Conservation (phyloP, 64 coral and sea anemone species). For the Cladopsammia gracilis region DNA sequence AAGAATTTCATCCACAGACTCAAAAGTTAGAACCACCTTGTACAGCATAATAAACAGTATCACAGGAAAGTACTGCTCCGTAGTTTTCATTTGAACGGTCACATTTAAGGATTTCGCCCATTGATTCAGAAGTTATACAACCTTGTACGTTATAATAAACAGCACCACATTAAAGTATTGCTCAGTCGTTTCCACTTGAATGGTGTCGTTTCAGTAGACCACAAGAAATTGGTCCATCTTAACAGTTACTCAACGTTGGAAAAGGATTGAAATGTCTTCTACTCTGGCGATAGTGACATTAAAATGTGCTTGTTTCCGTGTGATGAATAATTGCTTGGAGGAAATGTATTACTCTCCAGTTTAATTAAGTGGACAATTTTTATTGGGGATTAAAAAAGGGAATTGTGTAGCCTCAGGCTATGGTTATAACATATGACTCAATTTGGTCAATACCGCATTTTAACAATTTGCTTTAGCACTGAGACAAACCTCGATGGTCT, state of each 20-base stretch:
- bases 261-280: neutral
- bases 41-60: neutral
- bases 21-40: no score
- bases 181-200: neutral
- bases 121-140: neutral
- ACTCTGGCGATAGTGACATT: neutral
- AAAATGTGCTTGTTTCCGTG: neutral
- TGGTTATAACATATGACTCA: neutral
- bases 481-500: neutral
- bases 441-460: neutral
- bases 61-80: neutral
- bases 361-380: slow-evolving; percentile 2
- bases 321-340: neutral
- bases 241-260: no score
- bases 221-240: no score
- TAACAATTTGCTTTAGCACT: neutral
- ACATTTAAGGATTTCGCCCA: neutral
- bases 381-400: neutral
- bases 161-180: neutral
- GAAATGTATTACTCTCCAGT: neutral
- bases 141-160: no score
- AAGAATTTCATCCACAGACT: neutral
- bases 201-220: neutral
- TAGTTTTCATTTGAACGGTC: neutral
- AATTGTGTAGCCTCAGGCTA: neutral